Evolutionary conservation across 2,888 invertebrate genomes (phyloP), one percentile per base, ranked within the genome.

Genomic region (Eudasyphora cyanicolor): DNA sequence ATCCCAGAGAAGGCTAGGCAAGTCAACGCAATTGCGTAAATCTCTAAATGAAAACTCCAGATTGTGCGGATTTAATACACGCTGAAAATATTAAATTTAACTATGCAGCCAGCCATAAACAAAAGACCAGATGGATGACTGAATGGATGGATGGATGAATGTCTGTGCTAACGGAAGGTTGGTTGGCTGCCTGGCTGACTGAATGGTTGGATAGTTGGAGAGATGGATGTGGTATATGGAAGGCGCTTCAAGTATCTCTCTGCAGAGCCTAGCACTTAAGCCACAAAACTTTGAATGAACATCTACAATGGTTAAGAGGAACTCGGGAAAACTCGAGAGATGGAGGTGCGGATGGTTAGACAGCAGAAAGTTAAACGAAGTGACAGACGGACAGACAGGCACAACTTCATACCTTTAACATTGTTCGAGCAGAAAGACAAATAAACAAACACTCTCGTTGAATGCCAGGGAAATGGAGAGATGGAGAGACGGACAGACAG

Each of bases 21-120:
- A 21, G 19, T 21, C 2, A 79, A 77, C 78, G 78, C 84, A 84
- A 71, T 71, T 84, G 84, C 84, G 84, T 84, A 81, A 84, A 78
- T 29, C 75, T 29, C 57, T n/a, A 70, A 75, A 82, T 71, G 38
- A 75, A 75, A 74, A 78, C 32, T 80, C 70, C 49, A 67, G 45
- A 64, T 80, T 35, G 42, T 74, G 12, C 12, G 21, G 64, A 64
- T 64, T 64, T 64, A 64, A 64, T 38, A 35, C 42, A 67, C 24
- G 24, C 12, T 38, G 67, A 24, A 67, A 67, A 67, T 67, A 67
- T 67, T 67, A 67, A 67, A 67, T 67, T 67, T 67, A 67, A 67
- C 42, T 67, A 38, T 42, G 67, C 42, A 35, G 42, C 35, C 27
- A n/a, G 29, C 24, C 67, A 67, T 42, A 67, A 67, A 42, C 38